Evolutionary conservation across 2,888 invertebrate species (phyloP), one percentile per base, ranked within the genome.

Genomic region (Hemistola chrysoprasaria): DNA sequence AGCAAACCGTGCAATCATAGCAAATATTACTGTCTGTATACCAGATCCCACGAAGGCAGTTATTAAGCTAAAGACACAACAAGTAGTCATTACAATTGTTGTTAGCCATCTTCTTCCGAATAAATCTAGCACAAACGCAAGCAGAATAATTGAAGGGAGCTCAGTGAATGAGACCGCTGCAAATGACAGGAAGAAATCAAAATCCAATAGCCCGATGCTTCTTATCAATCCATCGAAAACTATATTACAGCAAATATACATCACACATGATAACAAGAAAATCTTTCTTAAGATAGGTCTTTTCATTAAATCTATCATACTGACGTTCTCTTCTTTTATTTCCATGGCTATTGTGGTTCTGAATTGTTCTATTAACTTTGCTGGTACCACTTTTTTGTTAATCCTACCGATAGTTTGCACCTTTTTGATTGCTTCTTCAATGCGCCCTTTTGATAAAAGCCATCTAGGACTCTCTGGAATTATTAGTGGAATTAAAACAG

Each of bases 171-270:
- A 76, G 4, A 79, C 54, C n/a, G 74, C 53, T 0, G 78, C 70
- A 46, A 78, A 79, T 5, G 78, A 77, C n/a, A 73, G 3, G 36
- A 80, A 79, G 37, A 71, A 78, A 43, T 80, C 66, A 9, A 70
- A 79, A 6, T 75, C 62, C 33, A 79, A 40, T 10, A 65, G 68
- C 1, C 72, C 71, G 11, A 78, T 52, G 43, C 69, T 73, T 40
- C 78, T 66, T 0, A 78, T 65, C 22, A 78, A 48, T 7, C 66
- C 70, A 47, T 79, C 79, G 5, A 77, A 77, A 0, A 73, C 69
- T 0, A 77, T 65, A 1, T 56, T 58, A 39, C 75, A 71, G 35
- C 71, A 75, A 62, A 74, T 68, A 34, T 62, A 74, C 32, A 64
- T 64, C n/a, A 79, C 28, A 53, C 74, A 72, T n/a, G 71, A 51